A percentile compares a stretch with the other conserved stretches of the same genome.
Conservation (phyloP, 2,888 invertebrate species). For the Platerodrilus igneus region DNA sequence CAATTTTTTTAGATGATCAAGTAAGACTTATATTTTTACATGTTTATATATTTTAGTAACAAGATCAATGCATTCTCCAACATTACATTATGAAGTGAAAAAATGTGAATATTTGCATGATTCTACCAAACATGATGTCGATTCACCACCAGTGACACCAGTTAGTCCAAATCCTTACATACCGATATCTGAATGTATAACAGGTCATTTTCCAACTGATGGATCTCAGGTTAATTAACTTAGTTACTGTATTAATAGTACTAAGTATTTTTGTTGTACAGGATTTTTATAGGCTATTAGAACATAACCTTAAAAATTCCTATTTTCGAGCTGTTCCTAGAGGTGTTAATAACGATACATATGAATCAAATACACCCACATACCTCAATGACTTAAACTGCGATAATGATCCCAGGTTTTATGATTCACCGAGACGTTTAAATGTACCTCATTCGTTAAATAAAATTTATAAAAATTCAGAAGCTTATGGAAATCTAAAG, state of each 20-base stretch:
- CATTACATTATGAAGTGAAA: slow-evolving; percentile 14
- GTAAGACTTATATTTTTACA: background rate
- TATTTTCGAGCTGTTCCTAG: slow-evolving; percentile 28
- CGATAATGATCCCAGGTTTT: slow-evolving; percentile 53
- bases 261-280: too few relatives aligned
- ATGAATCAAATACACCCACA: slow-evolving; percentile 35
- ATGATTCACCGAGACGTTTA: slow-evolving; percentile 48
- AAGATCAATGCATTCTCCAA: slow-evolving; percentile 12
- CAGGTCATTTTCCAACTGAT: slow-evolving; percentile 57
- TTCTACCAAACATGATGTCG: slow-evolving; percentile 34
- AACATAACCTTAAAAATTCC: slow-evolving; percentile 38
- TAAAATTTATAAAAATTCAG: slow-evolving; percentile 13
- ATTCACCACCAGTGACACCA: slow-evolving; percentile 61
- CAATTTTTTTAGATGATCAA: too few relatives aligned
- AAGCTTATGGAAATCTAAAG: slow-evolving; percentile 12
- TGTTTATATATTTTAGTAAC: slow-evolving; percentile 11
- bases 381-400: slow-evolving; percentile 42
- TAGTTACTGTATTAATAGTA: too few relatives aligned
- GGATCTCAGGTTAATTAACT: slow-evolving; percentile 36
- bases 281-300: slow-evolving; percentile 39
- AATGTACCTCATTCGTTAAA: slow-evolving; percentile 24
- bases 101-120: slow-evolving; percentile 8
- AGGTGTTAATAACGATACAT: slow-evolving; percentile 35
- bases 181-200: slow-evolving; percentile 88
- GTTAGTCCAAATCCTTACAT: slow-evolving; percentile 80